Evolutionary conservation across 2,888 invertebrate species (phyloP).

Genomic region (Melieria picta): DNA sequence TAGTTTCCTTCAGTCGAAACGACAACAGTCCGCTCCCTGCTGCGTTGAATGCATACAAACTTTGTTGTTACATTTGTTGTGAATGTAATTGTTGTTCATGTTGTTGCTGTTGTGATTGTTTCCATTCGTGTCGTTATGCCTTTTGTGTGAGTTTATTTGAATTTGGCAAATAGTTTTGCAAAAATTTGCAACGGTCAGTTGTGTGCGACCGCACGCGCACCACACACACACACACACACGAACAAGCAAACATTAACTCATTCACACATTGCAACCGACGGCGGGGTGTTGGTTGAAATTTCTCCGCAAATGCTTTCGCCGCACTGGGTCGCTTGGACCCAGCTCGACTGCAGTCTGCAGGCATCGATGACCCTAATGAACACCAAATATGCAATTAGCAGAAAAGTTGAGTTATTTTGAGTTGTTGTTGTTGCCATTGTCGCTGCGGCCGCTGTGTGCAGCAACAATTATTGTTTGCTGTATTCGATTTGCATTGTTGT

Average conservation of each 20-base stretch:
- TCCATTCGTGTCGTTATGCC: no score
- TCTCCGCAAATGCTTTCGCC: not conserved
- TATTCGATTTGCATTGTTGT: slow-evolving; percentile 38
- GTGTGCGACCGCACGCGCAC: slow-evolving; percentile 47
- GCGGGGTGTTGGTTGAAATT: not conserved
- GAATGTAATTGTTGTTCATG: slow-evolving; percentile 43
- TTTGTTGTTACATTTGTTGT: no score
- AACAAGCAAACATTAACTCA: not conserved
- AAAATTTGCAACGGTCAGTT: slow-evolving; percentile 35
- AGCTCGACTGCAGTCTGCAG: not conserved
- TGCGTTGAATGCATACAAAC: no score
- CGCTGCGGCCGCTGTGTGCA: not conserved
- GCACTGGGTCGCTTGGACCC: not conserved
- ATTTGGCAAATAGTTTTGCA: slow-evolving; percentile 26
- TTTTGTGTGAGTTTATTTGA: slow-evolving; percentile 41
- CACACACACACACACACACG: slow-evolving; percentile 27
- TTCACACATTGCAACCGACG: not conserved
- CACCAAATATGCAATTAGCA: slow-evolving; percentile 57
- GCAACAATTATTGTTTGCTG: not conserved
- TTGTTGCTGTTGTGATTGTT: slow-evolving; percentile 9
- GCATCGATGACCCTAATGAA: slow-evolving; percentile 51
- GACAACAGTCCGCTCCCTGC: no score
- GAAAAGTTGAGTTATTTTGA: slow-evolving; percentile 53
- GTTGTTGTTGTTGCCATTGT: slow-evolving; percentile 24
- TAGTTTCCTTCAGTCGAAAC: no score